Conservation (phyloP, 2,797 vertebrate genomes). For the Sarcophilus harrisii region DNA sequence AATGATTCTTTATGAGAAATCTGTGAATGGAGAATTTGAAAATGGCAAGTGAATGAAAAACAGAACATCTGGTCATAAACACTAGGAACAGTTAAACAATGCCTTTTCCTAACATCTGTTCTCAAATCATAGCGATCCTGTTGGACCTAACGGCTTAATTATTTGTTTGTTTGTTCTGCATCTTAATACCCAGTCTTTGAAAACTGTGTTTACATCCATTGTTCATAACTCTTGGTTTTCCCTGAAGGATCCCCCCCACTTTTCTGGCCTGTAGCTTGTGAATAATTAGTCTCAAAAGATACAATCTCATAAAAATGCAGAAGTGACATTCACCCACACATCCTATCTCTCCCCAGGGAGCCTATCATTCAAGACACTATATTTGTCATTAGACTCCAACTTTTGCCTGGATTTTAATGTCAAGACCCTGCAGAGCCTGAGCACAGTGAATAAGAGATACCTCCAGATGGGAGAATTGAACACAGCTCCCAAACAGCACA, state of each 20-base stretch:
- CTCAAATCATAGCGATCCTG: background rate
- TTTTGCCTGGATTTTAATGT: background rate
- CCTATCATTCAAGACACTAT: background rate
- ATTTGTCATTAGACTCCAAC: background rate
- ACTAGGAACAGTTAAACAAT: background rate
- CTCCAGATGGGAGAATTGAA: background rate
- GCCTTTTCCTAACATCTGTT: background rate
- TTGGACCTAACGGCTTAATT: background rate
- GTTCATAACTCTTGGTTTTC: background rate
- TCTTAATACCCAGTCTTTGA: background rate
- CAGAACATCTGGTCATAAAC: background rate
- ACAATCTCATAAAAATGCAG: background rate
- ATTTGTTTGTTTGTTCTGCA: background rate
- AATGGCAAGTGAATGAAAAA: background rate
- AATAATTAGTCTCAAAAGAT: background rate
- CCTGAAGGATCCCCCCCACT: background rate
- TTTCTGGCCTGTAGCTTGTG: background rate
- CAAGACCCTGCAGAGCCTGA: background rate
- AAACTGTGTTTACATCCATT: background rate
- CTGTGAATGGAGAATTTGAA: background rate
- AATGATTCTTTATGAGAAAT: background rate
- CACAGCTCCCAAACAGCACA: background rate
- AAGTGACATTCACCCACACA: background rate
- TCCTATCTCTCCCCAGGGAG: background rate
- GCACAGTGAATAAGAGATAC: background rate